Conservation (phyloP, 2,888 invertebrate genomes). For the Acleris literana region DNA sequence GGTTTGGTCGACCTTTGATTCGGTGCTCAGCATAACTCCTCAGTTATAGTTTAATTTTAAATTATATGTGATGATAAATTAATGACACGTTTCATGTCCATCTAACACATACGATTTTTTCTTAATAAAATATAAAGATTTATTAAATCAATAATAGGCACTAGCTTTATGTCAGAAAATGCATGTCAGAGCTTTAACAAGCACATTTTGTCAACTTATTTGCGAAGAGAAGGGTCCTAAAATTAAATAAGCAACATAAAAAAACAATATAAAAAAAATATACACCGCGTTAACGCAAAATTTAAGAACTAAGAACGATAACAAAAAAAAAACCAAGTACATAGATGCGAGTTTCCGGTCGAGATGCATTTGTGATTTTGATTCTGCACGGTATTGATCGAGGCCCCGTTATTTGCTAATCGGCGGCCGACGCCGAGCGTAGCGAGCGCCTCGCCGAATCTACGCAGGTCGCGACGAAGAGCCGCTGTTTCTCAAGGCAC, state of each 20-base stretch:
- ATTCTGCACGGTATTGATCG: constrained; percentile 37
- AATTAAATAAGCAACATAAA: constrained; percentile 70
- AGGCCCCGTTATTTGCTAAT: not conserved
- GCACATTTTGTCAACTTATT: constrained; percentile 15
- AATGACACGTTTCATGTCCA: no score
- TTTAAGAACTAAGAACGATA: constrained; percentile 68
- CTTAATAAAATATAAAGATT: no score
- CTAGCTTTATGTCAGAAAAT: constrained; percentile 19
- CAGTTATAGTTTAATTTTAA: no score
- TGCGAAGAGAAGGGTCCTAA: constrained; percentile 37
- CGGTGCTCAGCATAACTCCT: no score
- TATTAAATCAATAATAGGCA: constrained; percentile 1
- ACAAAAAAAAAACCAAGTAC: constrained; percentile 66
- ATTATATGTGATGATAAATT: no score
- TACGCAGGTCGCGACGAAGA: constrained; percentile 7
- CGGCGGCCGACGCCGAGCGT: no score
- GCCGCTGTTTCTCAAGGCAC: constrained; percentile 43
- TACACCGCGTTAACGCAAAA: constrained; percentile 47
- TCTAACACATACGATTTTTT: no score
- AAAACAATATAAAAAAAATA: constrained; percentile 53
- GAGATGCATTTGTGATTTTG: constrained; percentile 56
- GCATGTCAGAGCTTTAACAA: constrained; percentile 18
- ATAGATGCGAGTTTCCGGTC: constrained; percentile 66
- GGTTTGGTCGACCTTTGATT: no score
- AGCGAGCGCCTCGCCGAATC: constrained; percentile 4